Evolutionary conservation across 2,888 invertebrate species (phyloP).

Genomic region (Pogonocherus hispidulus): DNA sequence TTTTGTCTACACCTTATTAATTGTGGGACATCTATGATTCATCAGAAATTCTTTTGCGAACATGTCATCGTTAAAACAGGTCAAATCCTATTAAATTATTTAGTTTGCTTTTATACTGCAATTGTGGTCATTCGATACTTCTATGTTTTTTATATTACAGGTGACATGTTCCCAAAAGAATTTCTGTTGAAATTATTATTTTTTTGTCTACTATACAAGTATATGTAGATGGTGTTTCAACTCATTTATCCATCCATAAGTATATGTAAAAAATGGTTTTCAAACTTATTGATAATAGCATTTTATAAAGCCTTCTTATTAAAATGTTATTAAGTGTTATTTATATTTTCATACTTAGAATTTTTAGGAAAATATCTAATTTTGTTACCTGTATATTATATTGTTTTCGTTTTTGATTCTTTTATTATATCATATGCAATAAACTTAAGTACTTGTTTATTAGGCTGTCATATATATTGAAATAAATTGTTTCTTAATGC

Average conservation of each 20-base stretch:
- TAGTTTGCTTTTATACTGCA: no score
- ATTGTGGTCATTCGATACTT: no score
- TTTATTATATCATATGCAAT: slow-evolving; percentile 10
- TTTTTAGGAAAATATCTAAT: slow-evolving; percentile 5
- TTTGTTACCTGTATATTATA: slow-evolving; percentile 1
- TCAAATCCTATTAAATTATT: no score
- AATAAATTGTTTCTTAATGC: slow-evolving; percentile 23
- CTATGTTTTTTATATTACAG: no score
- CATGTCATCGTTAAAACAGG: no score
- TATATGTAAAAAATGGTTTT: neutral
- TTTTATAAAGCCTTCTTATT: slow-evolving; percentile 17
- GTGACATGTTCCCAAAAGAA: no score
- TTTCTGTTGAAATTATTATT: no score
- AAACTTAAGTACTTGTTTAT: slow-evolving; percentile 18
- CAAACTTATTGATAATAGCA: slow-evolving; percentile 8
- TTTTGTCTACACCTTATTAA: no score
- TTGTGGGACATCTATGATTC: no score
- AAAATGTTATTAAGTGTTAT: slow-evolving; percentile 9
- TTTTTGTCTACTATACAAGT: no score
- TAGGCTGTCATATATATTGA: slow-evolving; percentile 15
- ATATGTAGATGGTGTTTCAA: no score
- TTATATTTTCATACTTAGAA: neutral
- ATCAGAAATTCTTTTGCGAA: no score
- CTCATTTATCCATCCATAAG: slow-evolving; percentile 21
- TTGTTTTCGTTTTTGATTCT: slow-evolving; percentile 4